A percentile compares a stretch with the other conserved stretches of the same genome.
Evolutionary conservation across 2,888 invertebrate genomes (phyloP).

Genomic region (Trachelus stipa): DNA sequence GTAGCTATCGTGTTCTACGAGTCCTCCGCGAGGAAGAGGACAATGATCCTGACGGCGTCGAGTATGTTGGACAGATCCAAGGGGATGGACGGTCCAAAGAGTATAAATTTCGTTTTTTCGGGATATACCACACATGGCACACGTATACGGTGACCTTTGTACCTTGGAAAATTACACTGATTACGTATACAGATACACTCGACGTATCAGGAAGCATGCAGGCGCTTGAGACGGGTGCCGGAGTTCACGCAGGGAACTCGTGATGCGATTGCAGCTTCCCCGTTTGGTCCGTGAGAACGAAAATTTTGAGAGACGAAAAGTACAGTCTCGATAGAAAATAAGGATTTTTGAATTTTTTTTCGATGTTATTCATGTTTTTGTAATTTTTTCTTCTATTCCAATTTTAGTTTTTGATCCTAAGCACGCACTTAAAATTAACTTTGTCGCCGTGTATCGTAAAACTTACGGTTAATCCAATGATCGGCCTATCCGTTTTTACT

Average conservation of each 20-base stretch:
- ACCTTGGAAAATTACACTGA: not conserved
- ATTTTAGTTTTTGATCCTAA: no score
- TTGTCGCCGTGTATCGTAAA: not conserved
- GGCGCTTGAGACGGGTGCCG: not conserved
- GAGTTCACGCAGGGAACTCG: not conserved
- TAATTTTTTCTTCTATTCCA: no score
- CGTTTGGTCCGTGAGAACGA: not conserved
- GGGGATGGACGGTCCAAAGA: not conserved
- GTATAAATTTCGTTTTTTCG: not conserved
- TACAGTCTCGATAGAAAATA: not conserved
- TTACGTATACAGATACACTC: not conserved
- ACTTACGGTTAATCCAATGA: not conserved
- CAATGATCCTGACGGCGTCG: not conserved
- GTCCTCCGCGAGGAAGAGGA: not conserved
- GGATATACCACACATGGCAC: not conserved
- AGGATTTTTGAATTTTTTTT: not conserved
- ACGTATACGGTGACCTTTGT: not conserved
- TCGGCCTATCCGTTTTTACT: not conserved
- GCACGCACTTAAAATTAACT: not conserved
- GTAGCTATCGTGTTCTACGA: not conserved
- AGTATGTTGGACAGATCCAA: not conserved
- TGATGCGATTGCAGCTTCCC: not conserved
- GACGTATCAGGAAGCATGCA: not conserved
- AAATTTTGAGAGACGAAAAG: not conserved
- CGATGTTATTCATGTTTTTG: no score